Base-by-base conservation (phyloP, 1,140 invertebrate genomes). In the Philopotamus ludificatus region DNA sequence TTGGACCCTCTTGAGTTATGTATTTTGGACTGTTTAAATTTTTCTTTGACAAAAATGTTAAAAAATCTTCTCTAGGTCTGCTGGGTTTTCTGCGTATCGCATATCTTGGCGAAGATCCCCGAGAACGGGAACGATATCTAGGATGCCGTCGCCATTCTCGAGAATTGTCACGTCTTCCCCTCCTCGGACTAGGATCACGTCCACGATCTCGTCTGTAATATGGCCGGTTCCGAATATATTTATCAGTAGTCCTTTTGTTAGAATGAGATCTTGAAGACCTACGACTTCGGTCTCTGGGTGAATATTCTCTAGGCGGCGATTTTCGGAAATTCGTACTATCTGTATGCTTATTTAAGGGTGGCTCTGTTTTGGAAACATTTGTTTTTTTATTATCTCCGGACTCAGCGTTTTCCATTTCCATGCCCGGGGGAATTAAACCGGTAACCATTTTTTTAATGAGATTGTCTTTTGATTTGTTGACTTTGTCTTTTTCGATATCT, bases 401-500 rank as follows among this genome's bases (percentile, higher is more conserved):
- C 12, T 34, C 12, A 34, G 2, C n/a, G n/a, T 57, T 57, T 10
- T 9, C 26, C 41, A 51, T 66, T 34, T 70, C 67, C 64, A 66
- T 70, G 21, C 67, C 67, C 0, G 67, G 67, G 9, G 67, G 67
- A 3, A 70, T 47, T 2, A 70, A 50, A 26, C 67, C 67, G 3
- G 63, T 58, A 53, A 65, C 67, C 23, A 69, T 60, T 53, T 63
- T 70, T 25, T 66, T 66, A 1, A 64, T 61, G 12, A 70, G 51
- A 39, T 61, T 65, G 16, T 63, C 54, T 34, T 65, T 59, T 7
- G 44, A 44, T 59, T 70, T 70, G 15, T 60, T 66, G 7, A 63
- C 16, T 60, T 70, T 70, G 51, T 70, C 67, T 47, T 60, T 66
- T 22, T 66, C 53, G 9, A 70, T 70, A 25, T 70, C 67, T 23